phyloP scores from a whole-genome alignment of 2,113 vertebrate species.

The Alligator mississippiensis region DNA sequence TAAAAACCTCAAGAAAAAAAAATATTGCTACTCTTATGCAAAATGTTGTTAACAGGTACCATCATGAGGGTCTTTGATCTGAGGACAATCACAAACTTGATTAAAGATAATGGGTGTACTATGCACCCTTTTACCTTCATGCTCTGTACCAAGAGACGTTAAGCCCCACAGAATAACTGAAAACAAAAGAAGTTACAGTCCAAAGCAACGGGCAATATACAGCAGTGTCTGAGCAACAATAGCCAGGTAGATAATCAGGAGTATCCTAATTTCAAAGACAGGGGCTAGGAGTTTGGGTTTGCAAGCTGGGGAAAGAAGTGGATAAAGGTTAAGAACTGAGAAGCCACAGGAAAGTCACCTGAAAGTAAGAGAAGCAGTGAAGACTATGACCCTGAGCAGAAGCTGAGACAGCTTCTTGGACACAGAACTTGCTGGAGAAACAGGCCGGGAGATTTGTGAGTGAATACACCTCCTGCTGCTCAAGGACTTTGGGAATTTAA shows the following conservation, averaged over 20 bases:
- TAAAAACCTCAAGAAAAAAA: too few species aligned
- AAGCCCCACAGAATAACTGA: neutral
- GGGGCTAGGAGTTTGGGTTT: neutral
- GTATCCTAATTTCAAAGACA: neutral
- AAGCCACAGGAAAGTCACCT: fast-evolving
- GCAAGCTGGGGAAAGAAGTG: too few species aligned
- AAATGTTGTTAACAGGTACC: neutral
- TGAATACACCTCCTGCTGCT: neutral
- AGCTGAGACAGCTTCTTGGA: neutral
- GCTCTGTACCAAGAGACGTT: neutral
- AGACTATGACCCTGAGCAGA: neutral
- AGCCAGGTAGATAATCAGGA: neutral
- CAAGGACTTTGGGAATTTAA: neutral
- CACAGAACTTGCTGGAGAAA: neutral
- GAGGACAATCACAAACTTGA: neutral
- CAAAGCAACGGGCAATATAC: fast-evolving
- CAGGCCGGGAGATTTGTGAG: neutral
- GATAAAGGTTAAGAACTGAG: neutral
- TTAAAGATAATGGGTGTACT: neutral
- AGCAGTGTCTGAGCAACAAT: neutral
- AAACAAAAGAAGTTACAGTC: neutral
- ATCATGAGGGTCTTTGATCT: neutral
- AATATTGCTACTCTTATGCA: neutral
- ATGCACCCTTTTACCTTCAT: neutral
- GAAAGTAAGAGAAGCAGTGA: fast-evolving